A percentile compares a stretch with the other conserved stretches of the same genome.
phyloP scores from a whole-genome alignment of 2,888 invertebrate species.

The Drosophila colorata region DNA sequence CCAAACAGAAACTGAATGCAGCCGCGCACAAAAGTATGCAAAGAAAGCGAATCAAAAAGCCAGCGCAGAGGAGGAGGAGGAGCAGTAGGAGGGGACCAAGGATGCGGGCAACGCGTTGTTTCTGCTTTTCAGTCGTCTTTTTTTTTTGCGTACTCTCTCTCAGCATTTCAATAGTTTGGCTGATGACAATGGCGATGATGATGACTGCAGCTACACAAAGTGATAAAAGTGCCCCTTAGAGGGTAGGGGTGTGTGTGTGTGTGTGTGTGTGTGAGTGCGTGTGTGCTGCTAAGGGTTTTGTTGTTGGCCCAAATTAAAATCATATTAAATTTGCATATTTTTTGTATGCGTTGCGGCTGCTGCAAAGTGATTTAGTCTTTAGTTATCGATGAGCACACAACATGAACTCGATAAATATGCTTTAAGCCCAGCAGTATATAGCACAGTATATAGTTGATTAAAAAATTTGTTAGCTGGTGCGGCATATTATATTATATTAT shows the following conservation, averaged over 20 bases:
- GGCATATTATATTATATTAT: background rate
- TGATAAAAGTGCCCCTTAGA: background rate
- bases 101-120: background rate
- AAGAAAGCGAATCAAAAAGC: constrained; percentile 34
- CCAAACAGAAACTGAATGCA: constrained; percentile 30
- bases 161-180: constrained; percentile 50
- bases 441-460: background rate
- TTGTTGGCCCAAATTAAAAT: constrained; percentile 76
- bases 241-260: background rate
- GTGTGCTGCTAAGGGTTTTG: constrained; percentile 12
- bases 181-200: constrained; percentile 38
- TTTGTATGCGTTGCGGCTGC: constrained; percentile 56
- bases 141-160: constrained; percentile 1
- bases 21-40: constrained; percentile 61
- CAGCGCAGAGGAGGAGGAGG: background rate
- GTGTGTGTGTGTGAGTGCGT: background rate
- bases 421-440: background rate
- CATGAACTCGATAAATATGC: constrained; percentile 3
- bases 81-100: background rate
- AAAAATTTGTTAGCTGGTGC: background rate
- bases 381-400: constrained; percentile 14
- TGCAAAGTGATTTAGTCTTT: constrained; percentile 9
- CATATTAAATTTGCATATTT: constrained; percentile 81
- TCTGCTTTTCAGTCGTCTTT: constrained; percentile 9
- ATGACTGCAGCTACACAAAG: constrained; percentile 26